A percentile compares a stretch with the other conserved stretches of the same genome.
Conservation (phyloP, 2,888 invertebrate genomes). For the Pristionchus entomophagus region DNA sequence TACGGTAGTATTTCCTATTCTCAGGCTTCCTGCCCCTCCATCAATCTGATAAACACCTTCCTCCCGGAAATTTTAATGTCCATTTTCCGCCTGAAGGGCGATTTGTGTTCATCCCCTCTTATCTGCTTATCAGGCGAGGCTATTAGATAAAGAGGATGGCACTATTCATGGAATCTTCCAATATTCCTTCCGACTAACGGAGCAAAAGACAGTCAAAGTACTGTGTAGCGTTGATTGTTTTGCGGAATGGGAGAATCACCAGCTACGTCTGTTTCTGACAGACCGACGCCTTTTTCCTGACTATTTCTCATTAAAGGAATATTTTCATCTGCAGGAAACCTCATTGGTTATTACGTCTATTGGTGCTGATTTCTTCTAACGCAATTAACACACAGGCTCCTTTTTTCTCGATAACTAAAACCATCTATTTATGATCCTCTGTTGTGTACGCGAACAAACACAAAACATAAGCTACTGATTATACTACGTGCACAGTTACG, state of each 20-base stretch:
- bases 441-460: too few species aligned
- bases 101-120: neutral
- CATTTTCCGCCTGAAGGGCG: neutral
- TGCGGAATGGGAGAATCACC: neutral
- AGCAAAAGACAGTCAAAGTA: neutral
- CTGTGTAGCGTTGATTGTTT: constrained; percentile 8
- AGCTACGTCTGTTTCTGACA: neutral
- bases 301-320: too few species aligned
- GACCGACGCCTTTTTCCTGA: neutral
- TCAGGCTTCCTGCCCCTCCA: neutral
- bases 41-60: neutral
- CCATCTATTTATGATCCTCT: too few species aligned
- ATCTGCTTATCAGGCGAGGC: neutral
- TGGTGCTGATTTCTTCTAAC: too few species aligned
- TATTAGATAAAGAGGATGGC: neutral
- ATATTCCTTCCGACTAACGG: too few species aligned
- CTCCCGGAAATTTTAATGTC: too few species aligned
- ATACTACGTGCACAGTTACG: neutral
- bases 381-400: too few species aligned
- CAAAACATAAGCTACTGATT: too few species aligned
- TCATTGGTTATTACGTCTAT: too few species aligned
- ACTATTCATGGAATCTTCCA: neutral
- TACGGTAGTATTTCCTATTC: too few species aligned
- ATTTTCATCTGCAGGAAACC: too few species aligned
- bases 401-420: too few species aligned